phyloP scores from a whole-genome alignment of 2,797 vertebrate genomes.

The Adrianichthys oophorus region DNA sequence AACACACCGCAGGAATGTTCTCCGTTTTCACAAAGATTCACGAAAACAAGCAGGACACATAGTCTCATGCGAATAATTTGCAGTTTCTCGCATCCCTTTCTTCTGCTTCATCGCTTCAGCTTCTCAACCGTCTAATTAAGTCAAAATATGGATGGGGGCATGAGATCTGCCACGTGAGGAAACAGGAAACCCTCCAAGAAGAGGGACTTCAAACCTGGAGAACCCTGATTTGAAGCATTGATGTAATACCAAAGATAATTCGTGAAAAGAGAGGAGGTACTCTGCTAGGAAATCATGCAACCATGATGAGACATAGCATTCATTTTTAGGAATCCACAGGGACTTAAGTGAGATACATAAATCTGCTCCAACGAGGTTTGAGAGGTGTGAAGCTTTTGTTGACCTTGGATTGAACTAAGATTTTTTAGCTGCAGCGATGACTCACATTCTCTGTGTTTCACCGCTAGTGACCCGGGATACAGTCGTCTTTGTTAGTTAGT shows the following conservation, averaged over 20 bases:
- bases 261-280: conserved; percentile 27
- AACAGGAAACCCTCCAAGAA: conserved; percentile 29
- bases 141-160: conserved; percentile 8
- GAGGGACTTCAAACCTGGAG: conserved; percentile 24
- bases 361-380: conserved; percentile 23
- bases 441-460: conserved; percentile 71
- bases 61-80: neutral
- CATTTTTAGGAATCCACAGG: conserved; percentile 21
- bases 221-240: conserved; percentile 24
- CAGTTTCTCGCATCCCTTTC: neutral
- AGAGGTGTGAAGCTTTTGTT: conserved; percentile 60
- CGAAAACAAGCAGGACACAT: neutral
- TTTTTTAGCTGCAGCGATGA: conserved; percentile 45
- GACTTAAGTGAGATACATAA: conserved; percentile 6
- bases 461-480: conserved; percentile 72
- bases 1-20: conserved; percentile 6
- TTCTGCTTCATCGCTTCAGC: neutral
- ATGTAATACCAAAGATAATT: conserved; percentile 17
- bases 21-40: conserved; percentile 8
- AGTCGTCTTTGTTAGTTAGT: conserved; percentile 63
- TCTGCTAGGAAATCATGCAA: conserved; percentile 18
- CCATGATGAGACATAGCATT: neutral
- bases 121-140: conserved; percentile 15
- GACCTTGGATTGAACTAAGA: conserved; percentile 74
- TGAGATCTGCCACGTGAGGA: conserved; percentile 17